phyloP scores from a whole-genome alignment of 2,113 vertebrate genomes.

The Rhipidura dahli region DNA sequence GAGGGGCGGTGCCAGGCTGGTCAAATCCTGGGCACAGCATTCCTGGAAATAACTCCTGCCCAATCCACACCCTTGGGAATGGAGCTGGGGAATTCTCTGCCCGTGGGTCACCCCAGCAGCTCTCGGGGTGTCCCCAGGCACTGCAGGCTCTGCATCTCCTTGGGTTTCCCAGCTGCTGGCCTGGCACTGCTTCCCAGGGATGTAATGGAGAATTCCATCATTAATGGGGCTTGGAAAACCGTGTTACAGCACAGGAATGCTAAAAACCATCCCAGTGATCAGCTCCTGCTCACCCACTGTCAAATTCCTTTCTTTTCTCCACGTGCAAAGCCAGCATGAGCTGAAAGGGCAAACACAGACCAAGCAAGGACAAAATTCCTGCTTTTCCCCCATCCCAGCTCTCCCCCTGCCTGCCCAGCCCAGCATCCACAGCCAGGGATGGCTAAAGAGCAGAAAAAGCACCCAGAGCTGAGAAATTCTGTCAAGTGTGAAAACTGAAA shows the following conservation, averaged over 20 bases:
- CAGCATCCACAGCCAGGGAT: accelerated
- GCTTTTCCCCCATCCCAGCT: background rate
- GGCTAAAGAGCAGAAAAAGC: background rate
- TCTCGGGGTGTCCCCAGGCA: background rate
- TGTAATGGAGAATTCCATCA: background rate
- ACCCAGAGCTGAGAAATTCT: background rate
- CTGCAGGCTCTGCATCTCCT: background rate
- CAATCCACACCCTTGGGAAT: accelerated
- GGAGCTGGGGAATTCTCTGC: background rate
- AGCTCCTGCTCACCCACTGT: accelerated
- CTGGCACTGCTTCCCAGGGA: background rate
- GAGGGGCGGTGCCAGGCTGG: background rate
- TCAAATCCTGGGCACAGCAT: background rate
- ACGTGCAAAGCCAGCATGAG: accelerated
- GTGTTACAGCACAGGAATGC: accelerated
- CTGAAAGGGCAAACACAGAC: accelerated
- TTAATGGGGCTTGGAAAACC: accelerated
- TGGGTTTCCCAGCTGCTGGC: background rate
- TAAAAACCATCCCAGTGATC: accelerated
- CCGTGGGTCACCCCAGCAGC: background rate
- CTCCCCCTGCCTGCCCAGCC: background rate
- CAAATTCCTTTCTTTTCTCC: accelerated
- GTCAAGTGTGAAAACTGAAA: background rate
- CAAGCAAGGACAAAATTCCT: background rate
- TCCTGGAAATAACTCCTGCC: background rate